phyloP scores from a whole-genome alignment of 2,113 vertebrate genomes.

The Taurulus bubalis region DNA sequence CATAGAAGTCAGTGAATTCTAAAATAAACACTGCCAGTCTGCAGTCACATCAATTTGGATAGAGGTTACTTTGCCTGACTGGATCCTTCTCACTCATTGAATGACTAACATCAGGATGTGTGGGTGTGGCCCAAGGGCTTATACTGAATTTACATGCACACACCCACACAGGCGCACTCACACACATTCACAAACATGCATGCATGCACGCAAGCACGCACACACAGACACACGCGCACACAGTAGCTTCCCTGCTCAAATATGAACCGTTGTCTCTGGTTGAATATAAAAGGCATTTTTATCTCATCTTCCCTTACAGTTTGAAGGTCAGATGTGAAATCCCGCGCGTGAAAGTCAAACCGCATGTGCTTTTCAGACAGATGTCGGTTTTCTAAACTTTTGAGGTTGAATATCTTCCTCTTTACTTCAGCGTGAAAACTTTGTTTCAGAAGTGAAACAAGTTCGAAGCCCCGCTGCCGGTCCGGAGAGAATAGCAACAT shows the following conservation, averaged over 20 bases:
- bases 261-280: conserved; percentile 57
- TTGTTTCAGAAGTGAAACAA: not conserved
- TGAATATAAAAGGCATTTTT: conserved; percentile 72
- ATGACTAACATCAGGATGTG: conserved; percentile 69
- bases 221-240: not conserved
- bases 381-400: conserved; percentile 32
- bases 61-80: conserved; percentile 69
- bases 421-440: not conserved
- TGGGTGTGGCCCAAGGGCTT: conserved; percentile 75
- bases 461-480: not conserved
- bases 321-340: conserved; percentile 52
- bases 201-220: conserved; percentile 46
- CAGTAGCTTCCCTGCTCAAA: conserved; percentile 63
- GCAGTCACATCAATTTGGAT: conserved; percentile 67
- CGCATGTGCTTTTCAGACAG: conserved; percentile 52
- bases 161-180: conserved; percentile 60
- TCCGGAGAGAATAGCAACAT: not conserved
- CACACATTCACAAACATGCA: conserved; percentile 59
- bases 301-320: conserved; percentile 28
- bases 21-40: conserved; percentile 68
- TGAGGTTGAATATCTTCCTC: not conserved
- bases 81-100: conserved; percentile 59
- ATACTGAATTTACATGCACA: conserved; percentile 72
- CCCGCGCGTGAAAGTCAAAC: conserved; percentile 56
- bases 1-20: conserved; percentile 57